Base-by-base conservation (phyloP, 1,140 invertebrate species). In the Drosophila burlai region DNA sequence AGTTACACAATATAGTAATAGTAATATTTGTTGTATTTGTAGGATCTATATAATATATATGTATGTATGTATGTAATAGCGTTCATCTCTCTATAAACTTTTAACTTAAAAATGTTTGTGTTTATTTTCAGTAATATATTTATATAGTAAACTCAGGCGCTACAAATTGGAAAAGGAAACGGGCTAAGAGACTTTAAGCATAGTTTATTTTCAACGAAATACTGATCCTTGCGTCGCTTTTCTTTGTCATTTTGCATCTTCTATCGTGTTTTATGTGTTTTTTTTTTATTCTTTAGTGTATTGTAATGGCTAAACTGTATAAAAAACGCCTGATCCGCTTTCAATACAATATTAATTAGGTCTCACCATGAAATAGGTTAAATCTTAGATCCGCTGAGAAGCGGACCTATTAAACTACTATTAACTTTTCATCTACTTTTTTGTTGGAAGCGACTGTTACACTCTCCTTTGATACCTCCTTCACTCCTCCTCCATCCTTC, bases 1-100 rank as follows among this genome's bases (percentile, higher is more conserved):
- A 87, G 43, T 87, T 89, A 84, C 83, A 89, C 64, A 89, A 75
- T 87, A 87, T 24, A 84, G 83, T 89, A 87, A 87, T 84, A 83
- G 58, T 87, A 87, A 87, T 89, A 87, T 81, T 57, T 57, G 75
- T 81, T 78, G 54, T 89, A 87, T 80, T 55, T 55, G 75, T 78
- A 81, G 58, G 77, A 89, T 81, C 83, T 81, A 68, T 77, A 80
- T 83, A 38, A 38, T 55, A 55, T 55, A 55, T 55, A 55, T 55
- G 29, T 52, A 52, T 52, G 52, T 55, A 71, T 78, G n/a, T n/a
- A n/a, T n/a, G n/a, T 83, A 78, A 87, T 87, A 89, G 84, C 83
- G 64, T 89, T 59, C 49, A 55, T 60, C 45, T 24, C 13, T 64
- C 64, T 64, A 65, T 52, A 52, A 80, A 49, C 50, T 21, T 50